These are phyloP conservation scores for Toxotes chatareus DNA, from an alignment of 2,113 vertebrate genomes.

Conservation along the genomic window DNA sequence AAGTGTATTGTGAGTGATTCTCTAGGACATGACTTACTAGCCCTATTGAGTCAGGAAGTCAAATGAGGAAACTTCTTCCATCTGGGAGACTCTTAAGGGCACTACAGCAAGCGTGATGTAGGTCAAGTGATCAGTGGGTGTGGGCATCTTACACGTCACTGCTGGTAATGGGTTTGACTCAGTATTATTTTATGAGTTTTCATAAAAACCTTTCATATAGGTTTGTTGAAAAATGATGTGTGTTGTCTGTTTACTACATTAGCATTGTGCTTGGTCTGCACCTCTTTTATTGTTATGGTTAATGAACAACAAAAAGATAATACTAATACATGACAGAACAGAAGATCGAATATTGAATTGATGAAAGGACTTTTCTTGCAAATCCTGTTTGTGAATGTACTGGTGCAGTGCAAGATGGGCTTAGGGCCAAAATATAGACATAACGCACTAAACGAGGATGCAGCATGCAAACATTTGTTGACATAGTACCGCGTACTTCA, in stretches of 20 bases:
- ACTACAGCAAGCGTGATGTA: not conserved
- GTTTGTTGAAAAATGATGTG: not conserved
- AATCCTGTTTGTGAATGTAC: no score
- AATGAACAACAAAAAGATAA: not conserved
- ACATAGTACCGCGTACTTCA: not conserved
- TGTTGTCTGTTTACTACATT: not conserved
- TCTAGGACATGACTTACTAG: not conserved
- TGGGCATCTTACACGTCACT: not conserved
- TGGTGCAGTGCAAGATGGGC: no score
- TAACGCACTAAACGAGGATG: no score
- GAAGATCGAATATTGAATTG: no score
- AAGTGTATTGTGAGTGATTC: conserved; percentile 2
- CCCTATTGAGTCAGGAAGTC: conserved; percentile 21
- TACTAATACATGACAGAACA: no score
- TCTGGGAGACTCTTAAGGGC: not conserved
- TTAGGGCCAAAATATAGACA: no score
- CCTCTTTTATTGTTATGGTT: not conserved
- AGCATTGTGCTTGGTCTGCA: not conserved
- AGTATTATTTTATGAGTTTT: not conserved
- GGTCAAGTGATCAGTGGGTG: not conserved
- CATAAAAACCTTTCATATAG: no score
- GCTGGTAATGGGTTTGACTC: no score
- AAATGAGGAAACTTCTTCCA: not conserved
- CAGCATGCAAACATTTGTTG: not conserved
- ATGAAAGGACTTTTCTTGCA: no score